These are phyloP conservation scores for Salvator merianae DNA, from an alignment of 2,113 vertebrate species.

Conservation along the genomic window DNA sequence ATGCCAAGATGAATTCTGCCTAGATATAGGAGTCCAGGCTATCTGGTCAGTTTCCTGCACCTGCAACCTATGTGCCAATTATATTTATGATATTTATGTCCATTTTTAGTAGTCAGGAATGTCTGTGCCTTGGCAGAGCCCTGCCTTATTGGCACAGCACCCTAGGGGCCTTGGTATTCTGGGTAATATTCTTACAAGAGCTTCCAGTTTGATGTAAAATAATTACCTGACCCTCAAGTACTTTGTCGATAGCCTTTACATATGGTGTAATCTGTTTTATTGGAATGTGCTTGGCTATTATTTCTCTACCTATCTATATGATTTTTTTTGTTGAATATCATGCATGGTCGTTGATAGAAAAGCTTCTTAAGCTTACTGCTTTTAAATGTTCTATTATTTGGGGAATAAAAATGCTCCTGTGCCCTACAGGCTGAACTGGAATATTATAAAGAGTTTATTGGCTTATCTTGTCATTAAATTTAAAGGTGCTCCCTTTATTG, in stretches of 20 bases:
- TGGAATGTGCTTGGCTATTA: background rate
- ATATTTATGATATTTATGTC: too few species aligned
- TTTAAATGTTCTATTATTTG: background rate
- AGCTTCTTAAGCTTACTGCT: background rate
- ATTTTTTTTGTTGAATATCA: too few species aligned
- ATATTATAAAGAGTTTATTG: background rate
- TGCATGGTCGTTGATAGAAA: background rate
- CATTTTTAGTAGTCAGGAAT: too few species aligned
- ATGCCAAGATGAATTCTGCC: too few species aligned
- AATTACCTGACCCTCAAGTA: background rate
- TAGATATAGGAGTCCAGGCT: too few species aligned
- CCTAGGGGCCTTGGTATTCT: too few species aligned
- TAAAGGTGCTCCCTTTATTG: conserved; percentile 36
- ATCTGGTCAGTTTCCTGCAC: too few species aligned
- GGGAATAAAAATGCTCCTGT: rapidly evolving
- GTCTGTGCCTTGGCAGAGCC: too few species aligned
- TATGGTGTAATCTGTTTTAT: background rate
- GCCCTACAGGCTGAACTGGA: background rate
- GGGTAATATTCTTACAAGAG: too few species aligned
- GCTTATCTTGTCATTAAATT: background rate
- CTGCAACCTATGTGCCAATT: too few species aligned
- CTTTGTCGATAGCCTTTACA: background rate
- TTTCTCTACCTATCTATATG: rapidly evolving
- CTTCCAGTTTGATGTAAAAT: background rate
- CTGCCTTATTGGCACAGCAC: too few species aligned